phyloP scores from a whole-genome alignment of 2,797 vertebrate genomes.

The Atherinosoma microstoma region DNA sequence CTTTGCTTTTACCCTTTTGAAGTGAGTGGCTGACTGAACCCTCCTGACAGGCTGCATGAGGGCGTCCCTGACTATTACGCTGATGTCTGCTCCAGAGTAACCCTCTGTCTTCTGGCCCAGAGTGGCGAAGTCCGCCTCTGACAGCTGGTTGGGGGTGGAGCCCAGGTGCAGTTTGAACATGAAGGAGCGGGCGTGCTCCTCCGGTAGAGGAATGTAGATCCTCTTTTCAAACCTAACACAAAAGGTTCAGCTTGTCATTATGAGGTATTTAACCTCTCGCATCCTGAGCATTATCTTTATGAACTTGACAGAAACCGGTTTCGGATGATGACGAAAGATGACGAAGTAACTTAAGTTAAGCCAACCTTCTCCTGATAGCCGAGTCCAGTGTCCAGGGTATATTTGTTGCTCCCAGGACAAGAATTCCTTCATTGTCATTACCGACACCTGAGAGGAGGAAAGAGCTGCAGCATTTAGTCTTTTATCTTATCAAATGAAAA shows the following conservation, averaged over 20 bases:
- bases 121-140: conserved; percentile 85
- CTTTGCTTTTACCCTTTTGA: conserved; percentile 86
- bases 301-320: neutral
- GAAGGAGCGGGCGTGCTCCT: conserved; percentile 85
- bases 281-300: too few relatives aligned
- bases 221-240: conserved; percentile 92
- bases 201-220: conserved; percentile 88
- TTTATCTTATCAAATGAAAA: neutral
- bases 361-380: conserved; percentile 93
- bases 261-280: neutral
- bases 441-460: conserved; percentile 87
- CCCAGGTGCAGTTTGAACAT: conserved; percentile 94
- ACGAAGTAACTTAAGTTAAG: neutral
- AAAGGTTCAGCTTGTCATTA: conserved; percentile 14
- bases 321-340: neutral
- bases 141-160: conserved; percentile 85
- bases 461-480: neutral
- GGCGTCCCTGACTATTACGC: conserved; percentile 92
- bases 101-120: conserved; percentile 90
- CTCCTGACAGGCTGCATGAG: conserved; percentile 95
- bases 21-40: conserved; percentile 95
- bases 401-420: conserved; percentile 97
- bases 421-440: conserved; percentile 92
- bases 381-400: conserved; percentile 98
- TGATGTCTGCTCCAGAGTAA: conserved; percentile 95